Evolutionary conservation across 2,113 vertebrate genomes (phyloP).

Genomic region (Pao palembangensis): DNA sequence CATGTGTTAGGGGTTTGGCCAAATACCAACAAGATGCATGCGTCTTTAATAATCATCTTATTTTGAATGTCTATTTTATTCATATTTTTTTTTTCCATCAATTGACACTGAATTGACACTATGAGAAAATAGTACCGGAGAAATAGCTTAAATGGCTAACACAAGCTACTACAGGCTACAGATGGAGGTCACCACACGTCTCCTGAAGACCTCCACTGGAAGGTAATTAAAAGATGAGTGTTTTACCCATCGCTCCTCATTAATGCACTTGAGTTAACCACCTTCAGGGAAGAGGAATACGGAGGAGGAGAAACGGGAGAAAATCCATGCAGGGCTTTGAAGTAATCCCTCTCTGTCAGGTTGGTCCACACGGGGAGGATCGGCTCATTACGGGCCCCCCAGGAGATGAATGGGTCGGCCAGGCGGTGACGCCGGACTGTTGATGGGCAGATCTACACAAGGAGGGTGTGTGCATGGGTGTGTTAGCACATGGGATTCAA

Average conservation of each 20-base stretch:
- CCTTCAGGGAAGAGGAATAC: conserved; percentile 58
- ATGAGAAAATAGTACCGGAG: too few relatives aligned
- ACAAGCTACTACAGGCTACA: conserved; percentile 36
- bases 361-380: conserved; percentile 71
- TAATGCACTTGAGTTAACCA: conserved; percentile 66
- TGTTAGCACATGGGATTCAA: conserved; percentile 9
- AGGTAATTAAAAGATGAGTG: conserved; percentile 73
- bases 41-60: not conserved
- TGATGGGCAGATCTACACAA: conserved; percentile 50
- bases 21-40: conserved; percentile 3
- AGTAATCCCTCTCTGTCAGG: conserved; percentile 77
- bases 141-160: not conserved
- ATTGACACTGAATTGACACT: too few relatives aligned
- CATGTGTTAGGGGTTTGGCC: conserved; percentile 1
- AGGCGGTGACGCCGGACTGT: conserved; percentile 50
- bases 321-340: conserved; percentile 70
- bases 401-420: conserved; percentile 75
- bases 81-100: too few relatives aligned
- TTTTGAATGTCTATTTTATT: not conserved
- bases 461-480: conserved; percentile 24
- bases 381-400: conserved; percentile 68
- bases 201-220: conserved; percentile 55
- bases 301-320: conserved; percentile 57
- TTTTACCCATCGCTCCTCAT: conserved; percentile 75
- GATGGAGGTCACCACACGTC: conserved; percentile 49